Evolutionary conservation across 1,140 invertebrate species (phyloP).

Genomic region (Latrodectus geometricus): DNA sequence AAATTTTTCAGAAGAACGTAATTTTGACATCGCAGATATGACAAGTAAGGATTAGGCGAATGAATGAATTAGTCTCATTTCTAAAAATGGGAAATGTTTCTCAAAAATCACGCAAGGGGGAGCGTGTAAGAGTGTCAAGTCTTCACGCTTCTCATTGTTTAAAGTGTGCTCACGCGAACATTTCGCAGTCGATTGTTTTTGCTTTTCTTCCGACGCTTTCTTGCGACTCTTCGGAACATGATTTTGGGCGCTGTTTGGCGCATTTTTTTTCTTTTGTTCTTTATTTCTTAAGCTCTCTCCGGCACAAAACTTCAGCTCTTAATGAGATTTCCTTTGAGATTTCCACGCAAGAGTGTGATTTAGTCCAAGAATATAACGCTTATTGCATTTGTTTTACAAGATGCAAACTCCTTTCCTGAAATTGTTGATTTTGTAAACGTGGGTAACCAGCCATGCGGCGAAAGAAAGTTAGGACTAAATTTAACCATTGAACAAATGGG

Average conservation of each 20-base stretch:
- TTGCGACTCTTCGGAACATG: not conserved
- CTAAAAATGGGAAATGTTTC: not conserved
- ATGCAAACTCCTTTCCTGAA: not conserved
- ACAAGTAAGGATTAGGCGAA: not conserved
- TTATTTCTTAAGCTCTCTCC: not conserved
- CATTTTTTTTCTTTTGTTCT: not conserved
- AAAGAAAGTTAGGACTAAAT: too few species aligned
- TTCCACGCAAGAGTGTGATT: conserved; percentile 3
- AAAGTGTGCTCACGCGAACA: not conserved
- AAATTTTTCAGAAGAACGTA: not conserved
- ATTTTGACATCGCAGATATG: not conserved
- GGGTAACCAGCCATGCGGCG: not conserved
- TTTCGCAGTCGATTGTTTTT: conserved; percentile 8
- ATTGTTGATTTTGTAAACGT: not conserved
- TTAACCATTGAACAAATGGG: too few species aligned
- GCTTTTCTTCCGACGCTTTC: not conserved
- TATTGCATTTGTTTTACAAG: conserved; percentile 10
- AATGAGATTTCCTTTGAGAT: conserved; percentile 15
- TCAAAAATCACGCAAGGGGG: not conserved
- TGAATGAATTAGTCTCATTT: conserved; percentile 2
- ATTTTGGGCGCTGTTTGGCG: not conserved
- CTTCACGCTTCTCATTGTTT: not conserved
- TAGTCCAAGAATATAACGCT: conserved; percentile 5
- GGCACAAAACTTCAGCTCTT: conserved; percentile 9
- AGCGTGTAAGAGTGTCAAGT: not conserved